These are phyloP conservation scores for Philantomba maxwellii DNA, from an alignment of 2,113 vertebrate species.

Conservation along the genomic window DNA sequence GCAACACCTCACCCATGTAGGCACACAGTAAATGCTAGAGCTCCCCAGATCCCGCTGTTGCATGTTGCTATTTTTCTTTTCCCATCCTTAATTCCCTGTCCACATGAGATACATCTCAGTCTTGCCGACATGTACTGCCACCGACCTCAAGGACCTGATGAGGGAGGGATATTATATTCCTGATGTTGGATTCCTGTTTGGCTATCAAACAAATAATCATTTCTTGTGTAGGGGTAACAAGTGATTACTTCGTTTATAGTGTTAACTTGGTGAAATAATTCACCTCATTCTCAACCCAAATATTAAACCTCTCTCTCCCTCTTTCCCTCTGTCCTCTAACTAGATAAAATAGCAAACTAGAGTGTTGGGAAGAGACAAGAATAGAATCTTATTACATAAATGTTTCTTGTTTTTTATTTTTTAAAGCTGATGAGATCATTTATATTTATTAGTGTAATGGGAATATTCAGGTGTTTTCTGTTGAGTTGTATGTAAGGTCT, in stretches of 20 bases:
- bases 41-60: not conserved
- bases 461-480: not conserved
- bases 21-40: not conserved
- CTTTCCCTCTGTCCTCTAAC: not conserved
- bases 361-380: not conserved
- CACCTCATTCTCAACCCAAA: not conserved
- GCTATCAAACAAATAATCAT: not conserved
- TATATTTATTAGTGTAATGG: not conserved
- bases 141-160: not conserved
- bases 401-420: not conserved
- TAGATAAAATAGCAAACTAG: not conserved
- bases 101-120: not conserved
- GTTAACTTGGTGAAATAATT: constrained; percentile 21
- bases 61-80: not conserved
- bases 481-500: not conserved
- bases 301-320: not conserved
- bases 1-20: not conserved
- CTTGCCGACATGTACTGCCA: not conserved
- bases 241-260: not conserved
- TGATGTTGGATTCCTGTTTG: not conserved
- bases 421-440: not conserved
- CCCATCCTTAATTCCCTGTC: not conserved
- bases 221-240: not conserved
- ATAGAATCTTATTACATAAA: not conserved
- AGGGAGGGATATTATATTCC: not conserved